phyloP scores from a whole-genome alignment of 2,113 vertebrate species.

The Ornithorhynchus anatinus region DNA sequence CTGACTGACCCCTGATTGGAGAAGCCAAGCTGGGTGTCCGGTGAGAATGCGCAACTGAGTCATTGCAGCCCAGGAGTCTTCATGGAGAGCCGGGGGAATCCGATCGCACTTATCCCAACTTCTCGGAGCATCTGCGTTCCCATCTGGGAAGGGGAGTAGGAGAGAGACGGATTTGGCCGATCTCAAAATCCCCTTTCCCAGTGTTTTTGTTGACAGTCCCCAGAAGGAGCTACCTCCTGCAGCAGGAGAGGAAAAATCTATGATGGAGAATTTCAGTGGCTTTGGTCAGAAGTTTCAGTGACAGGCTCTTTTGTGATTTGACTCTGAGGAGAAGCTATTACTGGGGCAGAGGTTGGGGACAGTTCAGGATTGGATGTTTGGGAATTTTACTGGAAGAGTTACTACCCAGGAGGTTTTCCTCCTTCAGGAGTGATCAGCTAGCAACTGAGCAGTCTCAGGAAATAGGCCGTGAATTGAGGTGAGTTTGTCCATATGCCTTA shows the following conservation, averaged over 20 bases:
- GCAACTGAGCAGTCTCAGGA: slow-evolving; percentile 36
- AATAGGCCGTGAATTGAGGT: slow-evolving; percentile 51
- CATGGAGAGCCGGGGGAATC: no score
- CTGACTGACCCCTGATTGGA: no score
- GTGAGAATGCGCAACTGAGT: no score
- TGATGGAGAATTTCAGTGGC: not conserved
- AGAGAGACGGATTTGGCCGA: no score
- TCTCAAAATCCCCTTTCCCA: not conserved
- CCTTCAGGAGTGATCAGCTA: slow-evolving; percentile 27
- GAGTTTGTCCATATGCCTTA: slow-evolving; percentile 55
- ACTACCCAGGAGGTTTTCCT: slow-evolving; percentile 27
- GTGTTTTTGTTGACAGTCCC: not conserved
- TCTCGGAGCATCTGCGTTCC: no score
- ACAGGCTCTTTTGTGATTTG: not conserved
- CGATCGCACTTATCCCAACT: no score
- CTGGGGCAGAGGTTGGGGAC: no score
- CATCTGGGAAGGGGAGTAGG: no score
- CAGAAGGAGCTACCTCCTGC: not conserved
- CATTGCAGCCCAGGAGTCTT: no score
- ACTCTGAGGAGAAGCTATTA: not conserved
- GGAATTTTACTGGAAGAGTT: slow-evolving; percentile 19
- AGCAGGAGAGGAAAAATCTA: not conserved
- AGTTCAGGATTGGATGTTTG: slow-evolving; percentile 1
- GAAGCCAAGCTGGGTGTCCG: no score
- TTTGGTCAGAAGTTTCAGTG: not conserved